Conservation (phyloP, 2,888 invertebrate genomes). For the Pseudanteris insignis region DNA sequence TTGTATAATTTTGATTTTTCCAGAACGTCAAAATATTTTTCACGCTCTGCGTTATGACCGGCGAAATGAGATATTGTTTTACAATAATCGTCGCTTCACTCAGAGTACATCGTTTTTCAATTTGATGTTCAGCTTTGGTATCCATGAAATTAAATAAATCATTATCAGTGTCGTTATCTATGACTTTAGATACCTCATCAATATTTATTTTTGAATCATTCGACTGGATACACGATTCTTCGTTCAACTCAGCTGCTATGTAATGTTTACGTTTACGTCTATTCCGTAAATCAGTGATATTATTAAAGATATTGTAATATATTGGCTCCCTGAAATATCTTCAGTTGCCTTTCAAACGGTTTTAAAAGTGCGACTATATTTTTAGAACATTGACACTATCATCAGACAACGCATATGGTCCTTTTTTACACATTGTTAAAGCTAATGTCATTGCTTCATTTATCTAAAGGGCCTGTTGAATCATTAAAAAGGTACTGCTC, state of each 20-base stretch:
- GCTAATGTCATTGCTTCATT: conserved; percentile 2
- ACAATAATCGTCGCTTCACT: too few species aligned
- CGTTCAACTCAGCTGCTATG: not conserved
- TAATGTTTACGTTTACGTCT: not conserved
- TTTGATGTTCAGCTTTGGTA: not conserved
- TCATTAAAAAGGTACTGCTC: conserved; percentile 1
- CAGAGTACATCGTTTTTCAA: not conserved
- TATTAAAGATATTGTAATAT: conserved; percentile 5
- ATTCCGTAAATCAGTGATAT: conserved; percentile 5
- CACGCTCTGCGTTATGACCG: too few species aligned
- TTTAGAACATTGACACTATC: not conserved
- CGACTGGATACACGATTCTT: too few species aligned
- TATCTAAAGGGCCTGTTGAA: not conserved
- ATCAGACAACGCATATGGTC: not conserved
- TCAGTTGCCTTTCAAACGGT: conserved; percentile 3
- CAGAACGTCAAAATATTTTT: not conserved
- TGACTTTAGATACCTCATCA: too few species aligned
- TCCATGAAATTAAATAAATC: not conserved
- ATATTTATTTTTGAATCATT: too few species aligned
- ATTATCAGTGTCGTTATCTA: not conserved
- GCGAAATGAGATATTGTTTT: too few species aligned
- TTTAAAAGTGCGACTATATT: not conserved
- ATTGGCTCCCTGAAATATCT: conserved; percentile 5
- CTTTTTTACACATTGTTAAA: conserved; percentile 2
- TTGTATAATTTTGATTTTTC: not conserved